Percentiles rank a stretch among this genome's conserved stretches.
Evolutionary conservation across 1,140 invertebrate species (phyloP).

Genomic region (Drosophila ogumai): DNA sequence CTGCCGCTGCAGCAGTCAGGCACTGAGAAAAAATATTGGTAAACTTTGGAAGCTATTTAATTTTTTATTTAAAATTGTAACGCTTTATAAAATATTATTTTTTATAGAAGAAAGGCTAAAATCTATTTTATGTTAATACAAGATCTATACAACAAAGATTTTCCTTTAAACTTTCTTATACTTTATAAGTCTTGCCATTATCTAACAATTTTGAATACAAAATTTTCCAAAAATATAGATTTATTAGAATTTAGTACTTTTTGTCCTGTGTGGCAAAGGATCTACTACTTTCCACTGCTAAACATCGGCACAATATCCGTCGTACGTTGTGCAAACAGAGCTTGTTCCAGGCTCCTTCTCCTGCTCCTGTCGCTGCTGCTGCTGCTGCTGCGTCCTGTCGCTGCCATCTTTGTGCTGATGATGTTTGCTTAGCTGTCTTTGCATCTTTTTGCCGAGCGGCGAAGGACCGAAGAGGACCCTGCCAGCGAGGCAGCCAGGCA

Average conservation of each 20-base stretch:
- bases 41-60: neutral
- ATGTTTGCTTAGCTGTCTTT: slow-evolving; percentile 84
- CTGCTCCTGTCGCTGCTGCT: slow-evolving; percentile 17
- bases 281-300: slow-evolving; percentile 69
- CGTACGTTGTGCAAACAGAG: slow-evolving; percentile 75
- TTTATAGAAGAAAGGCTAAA: too few relatives aligned
- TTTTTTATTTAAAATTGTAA: neutral
- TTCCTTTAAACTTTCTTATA: neutral
- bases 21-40: neutral
- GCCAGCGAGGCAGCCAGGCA: slow-evolving; percentile 37
- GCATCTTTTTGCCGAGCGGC: slow-evolving; percentile 71
- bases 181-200: neutral
- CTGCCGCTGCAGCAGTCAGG: slow-evolving; percentile 47
- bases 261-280: slow-evolving; percentile 14
- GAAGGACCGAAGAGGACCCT: slow-evolving; percentile 57
- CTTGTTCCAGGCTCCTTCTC: slow-evolving; percentile 18
- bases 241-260: neutral
- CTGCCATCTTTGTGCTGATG: slow-evolving; percentile 81
- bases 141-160: too few relatives aligned
- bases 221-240: neutral
- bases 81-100: neutral
- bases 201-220: neutral
- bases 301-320: slow-evolving; percentile 81
- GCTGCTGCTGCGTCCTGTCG: slow-evolving; percentile 40
- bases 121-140: neutral